Percentiles rank a stretch among this genome's conserved stretches.
These are phyloP conservation scores for Andrena chrysosceles DNA, from an alignment of 2,888 invertebrate genomes.

Conservation along the genomic window DNA sequence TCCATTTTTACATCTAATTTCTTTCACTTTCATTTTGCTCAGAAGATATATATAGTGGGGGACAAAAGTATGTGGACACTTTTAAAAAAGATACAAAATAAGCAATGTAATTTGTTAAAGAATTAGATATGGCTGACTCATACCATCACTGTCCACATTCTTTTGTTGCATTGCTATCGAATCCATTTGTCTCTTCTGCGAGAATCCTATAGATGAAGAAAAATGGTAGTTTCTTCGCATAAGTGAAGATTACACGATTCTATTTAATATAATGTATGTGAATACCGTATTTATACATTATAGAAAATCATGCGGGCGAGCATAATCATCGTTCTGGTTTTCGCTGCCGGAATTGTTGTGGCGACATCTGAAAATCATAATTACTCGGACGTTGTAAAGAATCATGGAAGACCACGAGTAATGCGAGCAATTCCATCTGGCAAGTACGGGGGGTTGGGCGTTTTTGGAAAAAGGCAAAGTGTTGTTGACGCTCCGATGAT, in stretches of 20 bases:
- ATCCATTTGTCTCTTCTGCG: conserved; percentile 16
- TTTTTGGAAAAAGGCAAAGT: conserved; percentile 74
- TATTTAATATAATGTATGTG: neutral
- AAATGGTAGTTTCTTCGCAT: too few species aligned
- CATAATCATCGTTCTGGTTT: conserved; percentile 70
- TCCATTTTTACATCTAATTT: neutral
- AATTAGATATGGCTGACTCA: too few species aligned
- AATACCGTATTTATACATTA: conserved; percentile 16
- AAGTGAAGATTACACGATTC: neutral
- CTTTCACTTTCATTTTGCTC: neutral
- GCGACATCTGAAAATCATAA: conserved; percentile 69
- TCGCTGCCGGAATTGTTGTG: conserved; percentile 70
- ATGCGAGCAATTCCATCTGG: conserved; percentile 75
- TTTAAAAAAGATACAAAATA: too few species aligned
- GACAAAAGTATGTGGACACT: too few species aligned
- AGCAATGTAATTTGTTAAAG: too few species aligned
- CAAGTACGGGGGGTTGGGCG: conserved; percentile 42
- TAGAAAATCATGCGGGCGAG: conserved; percentile 75
- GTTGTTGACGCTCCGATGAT: conserved; percentile 53
- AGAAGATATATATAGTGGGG: neutral
- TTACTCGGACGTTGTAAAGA: conserved; percentile 71
- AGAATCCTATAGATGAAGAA: neutral
- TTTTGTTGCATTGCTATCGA: neutral
- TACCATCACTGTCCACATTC: neutral
- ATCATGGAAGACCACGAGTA: conserved; percentile 56